Evolutionary conservation across 2,888 invertebrate species (phyloP), one percentile per base, ranked within the genome.

Genomic region (Ophioninae sp.): DNA sequence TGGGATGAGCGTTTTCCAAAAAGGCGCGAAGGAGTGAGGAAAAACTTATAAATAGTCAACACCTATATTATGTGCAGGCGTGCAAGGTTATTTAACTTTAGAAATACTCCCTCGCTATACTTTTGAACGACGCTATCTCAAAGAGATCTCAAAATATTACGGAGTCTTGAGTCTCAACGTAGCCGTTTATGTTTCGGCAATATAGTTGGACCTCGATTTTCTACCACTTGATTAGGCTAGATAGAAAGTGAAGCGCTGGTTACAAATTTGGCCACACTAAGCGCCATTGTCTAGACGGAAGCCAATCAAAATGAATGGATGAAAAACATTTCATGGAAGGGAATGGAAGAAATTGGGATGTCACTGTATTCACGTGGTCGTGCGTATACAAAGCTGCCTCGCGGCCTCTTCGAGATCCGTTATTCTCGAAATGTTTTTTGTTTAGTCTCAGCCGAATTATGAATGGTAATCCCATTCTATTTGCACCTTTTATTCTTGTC

Each of bases 41-140:
- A 83, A 23, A 84, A 82, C 79, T 89, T 90, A 90, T 88, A 90
- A 90, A 90, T 90, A 90, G 88, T 88, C 88, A 88, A 85, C 84
- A 73, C 56, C 85, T 86, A 81, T 88, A 86, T 88, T 87, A 86
- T 86, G 86, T 85, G 78, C 86, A 86, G 86, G 87, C 86, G 85
- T 86, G 76, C 86, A 86, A 90, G 89, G 90, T 88, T 90, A 84
- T 87, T 87, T 86, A 87, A 87, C 88, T 88, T 87, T 88, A 88
- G 86, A 88, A 39, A 77, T n/a, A 22, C 51, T 59, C 44, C 65
- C 63, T 67, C 59, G 67, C 51, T 59, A 59, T 79, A 76, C 63
- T 64, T 64, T 71, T 58, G 39, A 61, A 23, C 39, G 51, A 44
- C 30, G 37, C 23, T 20, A 20, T 69, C 72, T 77, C 71, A 75